Evolutionary conservation across 1,140 invertebrate genomes (phyloP).

Genomic region (Bombus affinis): DNA sequence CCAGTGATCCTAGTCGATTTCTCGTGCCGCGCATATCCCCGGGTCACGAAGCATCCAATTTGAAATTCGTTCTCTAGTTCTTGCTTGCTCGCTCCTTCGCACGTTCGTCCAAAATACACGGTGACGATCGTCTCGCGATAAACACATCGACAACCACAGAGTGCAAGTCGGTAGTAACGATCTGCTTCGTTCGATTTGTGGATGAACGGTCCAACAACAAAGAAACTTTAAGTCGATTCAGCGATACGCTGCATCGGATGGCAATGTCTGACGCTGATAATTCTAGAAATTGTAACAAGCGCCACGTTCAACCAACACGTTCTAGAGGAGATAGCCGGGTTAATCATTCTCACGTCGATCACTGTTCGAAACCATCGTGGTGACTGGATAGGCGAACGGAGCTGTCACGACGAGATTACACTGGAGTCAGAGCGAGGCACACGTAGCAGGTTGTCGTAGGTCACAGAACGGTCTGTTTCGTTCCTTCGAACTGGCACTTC

Average conservation of each 20-base stretch:
- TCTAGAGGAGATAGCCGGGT: not conserved
- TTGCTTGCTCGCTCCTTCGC: too few relatives aligned
- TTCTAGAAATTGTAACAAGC: slow-evolving; percentile 44
- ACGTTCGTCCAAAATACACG: too few relatives aligned
- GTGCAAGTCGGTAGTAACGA: too few relatives aligned
- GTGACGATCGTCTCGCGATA: too few relatives aligned
- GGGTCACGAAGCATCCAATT: not conserved
- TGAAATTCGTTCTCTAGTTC: not conserved
- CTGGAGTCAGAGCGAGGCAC: slow-evolving; percentile 20
- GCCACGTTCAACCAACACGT: not conserved
- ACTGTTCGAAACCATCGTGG: not conserved
- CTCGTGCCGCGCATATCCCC: not conserved
- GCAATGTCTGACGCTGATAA: slow-evolving; percentile 46
- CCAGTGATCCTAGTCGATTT: not conserved
- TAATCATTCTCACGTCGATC: not conserved
- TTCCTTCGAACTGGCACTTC: slow-evolving; percentile 34
- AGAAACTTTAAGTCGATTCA: slow-evolving; percentile 2
- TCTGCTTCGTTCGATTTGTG: not conserved
- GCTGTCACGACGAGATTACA: slow-evolving; percentile 13
- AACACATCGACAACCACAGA: too few relatives aligned
- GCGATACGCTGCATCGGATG: slow-evolving; percentile 10
- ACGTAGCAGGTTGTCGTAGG: slow-evolving; percentile 61
- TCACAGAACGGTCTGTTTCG: slow-evolving; percentile 35
- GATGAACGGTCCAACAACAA: not conserved
- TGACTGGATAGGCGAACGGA: not conserved